Conservation (phyloP, 2,113 vertebrate genomes). For the Odocoileus hemionus region DNA sequence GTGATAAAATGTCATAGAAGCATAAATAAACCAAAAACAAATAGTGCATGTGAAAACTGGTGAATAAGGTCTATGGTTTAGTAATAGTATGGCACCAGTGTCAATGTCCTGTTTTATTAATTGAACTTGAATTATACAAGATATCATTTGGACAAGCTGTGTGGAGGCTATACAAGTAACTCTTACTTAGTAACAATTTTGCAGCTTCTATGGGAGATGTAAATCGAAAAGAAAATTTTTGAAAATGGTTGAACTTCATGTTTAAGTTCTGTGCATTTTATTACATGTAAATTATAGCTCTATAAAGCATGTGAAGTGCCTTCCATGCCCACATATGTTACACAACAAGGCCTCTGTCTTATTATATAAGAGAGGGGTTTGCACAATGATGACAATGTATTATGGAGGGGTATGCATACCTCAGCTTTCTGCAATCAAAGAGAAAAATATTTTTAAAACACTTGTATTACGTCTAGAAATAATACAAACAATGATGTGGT, state of each 20-base stretch:
- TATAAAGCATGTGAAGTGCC: not conserved
- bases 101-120: not conserved
- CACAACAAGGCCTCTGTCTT: not conserved
- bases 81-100: not conserved
- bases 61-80: not conserved
- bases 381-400: not conserved
- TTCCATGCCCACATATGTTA: not conserved
- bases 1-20: not conserved
- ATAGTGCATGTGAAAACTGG: not conserved
- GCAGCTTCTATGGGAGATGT: not conserved
- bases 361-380: not conserved
- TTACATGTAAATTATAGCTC: not conserved
- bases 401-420: not conserved
- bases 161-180: not conserved
- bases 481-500: not conserved
- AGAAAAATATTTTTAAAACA: not conserved
- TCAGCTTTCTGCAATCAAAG: not conserved
- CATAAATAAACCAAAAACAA: not conserved
- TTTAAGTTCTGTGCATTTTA: not conserved
- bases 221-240: not conserved
- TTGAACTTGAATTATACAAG: not conserved
- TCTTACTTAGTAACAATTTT: not conserved
- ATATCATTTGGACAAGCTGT: not conserved
- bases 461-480: not conserved
- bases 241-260: not conserved